These are phyloP conservation scores for Phrynocephalus forsythii DNA, from an alignment of 2,797 vertebrate genomes.

Conservation along the genomic window DNA sequence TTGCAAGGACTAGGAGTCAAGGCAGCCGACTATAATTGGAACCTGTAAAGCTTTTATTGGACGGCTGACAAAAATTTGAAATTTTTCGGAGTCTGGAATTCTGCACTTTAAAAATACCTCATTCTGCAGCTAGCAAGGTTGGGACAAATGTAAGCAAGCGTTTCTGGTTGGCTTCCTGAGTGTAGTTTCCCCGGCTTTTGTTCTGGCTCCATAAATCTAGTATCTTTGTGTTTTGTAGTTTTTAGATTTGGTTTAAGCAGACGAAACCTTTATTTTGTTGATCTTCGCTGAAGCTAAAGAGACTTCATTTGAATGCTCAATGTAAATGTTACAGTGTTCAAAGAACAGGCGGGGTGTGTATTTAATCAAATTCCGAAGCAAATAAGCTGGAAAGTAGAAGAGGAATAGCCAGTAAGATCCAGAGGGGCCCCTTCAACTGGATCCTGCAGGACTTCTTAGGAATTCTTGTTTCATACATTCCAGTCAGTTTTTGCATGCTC, in stretches of 20 bases:
- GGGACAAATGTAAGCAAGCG: not conserved
- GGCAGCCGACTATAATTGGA: conserved; percentile 53
- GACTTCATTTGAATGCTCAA: conserved; percentile 69
- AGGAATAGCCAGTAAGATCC: conserved; percentile 6
- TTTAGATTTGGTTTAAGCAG: conserved; percentile 27
- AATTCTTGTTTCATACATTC: conserved; percentile 66
- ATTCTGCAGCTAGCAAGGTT: conserved; percentile 3
- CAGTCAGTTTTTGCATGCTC: conserved; percentile 73
- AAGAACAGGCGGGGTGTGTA: conserved; percentile 61
- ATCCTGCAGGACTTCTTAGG: conserved; percentile 36
- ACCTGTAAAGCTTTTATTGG: conserved; percentile 43
- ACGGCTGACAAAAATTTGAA: conserved; percentile 17
- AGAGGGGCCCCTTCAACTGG: conserved; percentile 52
- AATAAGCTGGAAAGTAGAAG: not conserved
- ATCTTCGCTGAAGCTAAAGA: conserved; percentile 49
- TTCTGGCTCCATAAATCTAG: conserved; percentile 41
- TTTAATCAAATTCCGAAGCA: conserved; percentile 6
- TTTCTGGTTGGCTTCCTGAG: not conserved
- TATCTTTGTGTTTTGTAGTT: conserved; percentile 30
- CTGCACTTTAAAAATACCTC: conserved; percentile 45
- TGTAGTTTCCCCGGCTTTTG: conserved; percentile 7
- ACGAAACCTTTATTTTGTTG: not conserved
- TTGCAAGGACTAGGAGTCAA: conserved; percentile 7
- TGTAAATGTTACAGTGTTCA: conserved; percentile 61
- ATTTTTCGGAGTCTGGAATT: conserved; percentile 49